phyloP scores from a whole-genome alignment of 64 coral and sea anemone species.

The Porites australiensis region DNA sequence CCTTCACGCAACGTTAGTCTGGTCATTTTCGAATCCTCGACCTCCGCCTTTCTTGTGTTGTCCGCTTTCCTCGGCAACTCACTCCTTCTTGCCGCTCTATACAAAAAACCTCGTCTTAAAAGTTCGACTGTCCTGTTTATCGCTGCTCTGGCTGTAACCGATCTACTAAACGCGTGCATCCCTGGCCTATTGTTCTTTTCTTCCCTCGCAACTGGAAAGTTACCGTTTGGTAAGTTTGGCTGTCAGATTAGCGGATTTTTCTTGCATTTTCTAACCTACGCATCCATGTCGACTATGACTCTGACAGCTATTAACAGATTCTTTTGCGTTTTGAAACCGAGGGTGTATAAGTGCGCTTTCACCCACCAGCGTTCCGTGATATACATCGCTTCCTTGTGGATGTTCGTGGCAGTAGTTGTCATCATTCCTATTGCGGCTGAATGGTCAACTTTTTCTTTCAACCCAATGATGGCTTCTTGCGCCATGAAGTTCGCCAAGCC shows the following conservation, averaged over 20 bases:
- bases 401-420: slow-evolving; percentile 21
- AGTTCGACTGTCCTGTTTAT: background rate
- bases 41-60: background rate
- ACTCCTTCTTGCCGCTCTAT: background rate
- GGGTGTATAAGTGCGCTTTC: slow-evolving; percentile 24
- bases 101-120: slow-evolving; percentile 1
- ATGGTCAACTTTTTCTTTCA: background rate
- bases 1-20: background rate
- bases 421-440: background rate
- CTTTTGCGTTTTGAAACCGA: background rate
- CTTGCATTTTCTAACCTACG: slow-evolving; percentile 1
- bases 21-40: background rate
- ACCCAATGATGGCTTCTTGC: background rate
- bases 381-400: slow-evolving; percentile 39
- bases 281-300: slow-evolving; percentile 20
- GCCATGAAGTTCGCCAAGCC: background rate
- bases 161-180: slow-evolving; percentile 16
- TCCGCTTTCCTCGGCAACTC: slow-evolving; percentile 6
- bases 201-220: background rate
- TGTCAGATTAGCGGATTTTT: slow-evolving; percentile 23
- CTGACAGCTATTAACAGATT: slow-evolving; percentile 29
- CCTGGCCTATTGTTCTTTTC: background rate
- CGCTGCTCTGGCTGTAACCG: slow-evolving; percentile 21
- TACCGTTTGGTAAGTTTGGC: background rate
- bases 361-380: background rate